Evolutionary conservation across 2,113 vertebrate species (phyloP), one percentile per base, ranked within the genome.

Genomic region (Tursiops truncatus): DNA sequence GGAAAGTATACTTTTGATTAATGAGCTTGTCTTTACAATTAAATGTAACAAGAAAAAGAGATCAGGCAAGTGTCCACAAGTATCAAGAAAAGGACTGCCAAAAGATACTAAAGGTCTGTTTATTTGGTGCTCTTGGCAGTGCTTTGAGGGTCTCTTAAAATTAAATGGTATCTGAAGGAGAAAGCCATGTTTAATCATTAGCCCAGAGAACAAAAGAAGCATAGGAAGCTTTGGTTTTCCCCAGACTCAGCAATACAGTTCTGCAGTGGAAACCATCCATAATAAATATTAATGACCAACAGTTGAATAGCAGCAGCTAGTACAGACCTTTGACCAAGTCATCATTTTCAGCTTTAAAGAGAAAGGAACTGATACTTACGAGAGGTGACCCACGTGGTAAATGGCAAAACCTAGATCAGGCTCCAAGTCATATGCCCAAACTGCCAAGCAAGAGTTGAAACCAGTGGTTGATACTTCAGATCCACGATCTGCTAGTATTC

Each of bases 201-300:
- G 56, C 38, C 53, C 36, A 65, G 36, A 79, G 89, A 92, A 91
- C 13, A 80, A 62, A 74, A 65, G 13, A 60, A 74, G 21, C 53
- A 3, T 80, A 53, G 94, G 33, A 71, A 86, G 47, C 33, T 89
- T 71, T 93, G 17, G 33, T 62, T 96, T 90, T 80, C 3, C 18
- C 67, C 76, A 44, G 62, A 38, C 38, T 84, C 56, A 89, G 81
- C 68, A 83, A 1, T 76, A 62, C 12, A 94, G 73, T 68, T 68
- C 91, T 89, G 20, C 31, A 6, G 11, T 94, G 65, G 62, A 92
- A 95, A 83, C 15, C 36, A 70, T 94, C 58, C n/a, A 12, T 94
- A 68, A 67, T 91, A 92, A 96, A 94, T 92, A 94, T 74, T 95
- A 90, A 73, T 82, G 67, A 60, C n/a, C 53, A 89, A 6, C 63